Percentiles rank a stretch among this genome's conserved stretches.
These are phyloP conservation scores for Piscicola geometra DNA, from an alignment of 2,888 invertebrate species.

Conservation along the genomic window DNA sequence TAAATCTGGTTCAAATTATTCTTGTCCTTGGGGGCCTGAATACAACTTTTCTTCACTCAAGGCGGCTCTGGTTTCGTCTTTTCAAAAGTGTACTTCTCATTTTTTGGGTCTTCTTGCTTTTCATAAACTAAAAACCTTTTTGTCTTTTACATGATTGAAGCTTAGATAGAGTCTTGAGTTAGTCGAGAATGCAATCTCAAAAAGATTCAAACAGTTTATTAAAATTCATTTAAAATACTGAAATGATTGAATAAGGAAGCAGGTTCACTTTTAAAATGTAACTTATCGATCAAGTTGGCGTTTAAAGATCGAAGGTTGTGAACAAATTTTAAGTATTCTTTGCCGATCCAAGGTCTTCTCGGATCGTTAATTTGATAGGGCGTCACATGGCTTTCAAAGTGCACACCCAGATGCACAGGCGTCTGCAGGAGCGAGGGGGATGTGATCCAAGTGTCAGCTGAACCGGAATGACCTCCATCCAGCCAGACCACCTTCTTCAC, in stretches of 20 bases:
- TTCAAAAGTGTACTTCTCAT: no score
- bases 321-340: conserved; percentile 74
- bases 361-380: conserved; percentile 83
- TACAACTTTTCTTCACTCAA: no score
- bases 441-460: conserved; percentile 81
- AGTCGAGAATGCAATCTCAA: no score
- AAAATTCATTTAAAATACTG: background rate
- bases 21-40: no score
- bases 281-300: background rate
- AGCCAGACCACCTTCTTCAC: conserved; percentile 79
- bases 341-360: conserved; percentile 75
- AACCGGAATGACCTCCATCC: conserved; percentile 85
- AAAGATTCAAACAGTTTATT: background rate
- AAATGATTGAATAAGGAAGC: background rate
- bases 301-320: conserved; percentile 58
- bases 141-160: no score
- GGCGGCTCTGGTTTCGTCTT: background rate
- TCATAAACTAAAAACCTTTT: no score
- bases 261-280: conserved; percentile 5
- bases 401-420: conserved; percentile 65
- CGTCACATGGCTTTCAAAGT: conserved; percentile 74
- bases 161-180: no score
- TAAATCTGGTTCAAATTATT: no score
- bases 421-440: conserved; percentile 69
- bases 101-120: no score